Evolutionary conservation across 2,888 invertebrate genomes (phyloP), one percentile per base, ranked within the genome.

Genomic region (Autographa gamma): DNA sequence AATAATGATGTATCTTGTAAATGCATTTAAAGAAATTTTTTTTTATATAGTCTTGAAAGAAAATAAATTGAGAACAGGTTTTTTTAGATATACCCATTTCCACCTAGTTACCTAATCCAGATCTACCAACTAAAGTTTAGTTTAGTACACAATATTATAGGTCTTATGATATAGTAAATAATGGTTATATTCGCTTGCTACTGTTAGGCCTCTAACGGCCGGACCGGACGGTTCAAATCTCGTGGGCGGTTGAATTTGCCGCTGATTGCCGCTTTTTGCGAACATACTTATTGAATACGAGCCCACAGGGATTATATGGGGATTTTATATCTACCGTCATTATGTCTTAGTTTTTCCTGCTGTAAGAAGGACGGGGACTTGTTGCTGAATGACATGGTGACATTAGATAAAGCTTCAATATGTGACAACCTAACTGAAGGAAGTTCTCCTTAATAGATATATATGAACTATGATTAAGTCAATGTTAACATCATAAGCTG

Each of bases 251-350:
- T 67, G 76, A 80, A 74, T 85, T 76, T 81, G 81, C 66, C 80
- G 75, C 81, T 85, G 87, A 86, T 87, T 86, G 85, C 79, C 80
- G 83, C 76, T 88, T 89, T 88, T 89, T 88, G 86, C 79, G 63
- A 76, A 73, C 77, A 68, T 72, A 80, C 77, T 86, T 88, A 88
- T 89, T 88, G 86, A 88, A 88, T 82, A 77, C 77, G 73, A 67
- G 69, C 73, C 86, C 84, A 43, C 16, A 58, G 83, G 86, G 85
- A 80, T 82, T 81, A 75, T 63, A 76, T 65, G 66, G 77, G 75
- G 82, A 62, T 74, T 73, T 74, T 76, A 68, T 83, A 78, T 82
- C 76, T 77, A 56, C 59, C 69, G 68, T 73, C 64, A 54, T 34
- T 66, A 38, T 72, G 72, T 70, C 31, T 59, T 11, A 9, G 32